Percentiles rank a stretch among this genome's conserved stretches.
phyloP scores from a whole-genome alignment of 2,888 invertebrate genomes.

The Andricus quercusramuli region DNA sequence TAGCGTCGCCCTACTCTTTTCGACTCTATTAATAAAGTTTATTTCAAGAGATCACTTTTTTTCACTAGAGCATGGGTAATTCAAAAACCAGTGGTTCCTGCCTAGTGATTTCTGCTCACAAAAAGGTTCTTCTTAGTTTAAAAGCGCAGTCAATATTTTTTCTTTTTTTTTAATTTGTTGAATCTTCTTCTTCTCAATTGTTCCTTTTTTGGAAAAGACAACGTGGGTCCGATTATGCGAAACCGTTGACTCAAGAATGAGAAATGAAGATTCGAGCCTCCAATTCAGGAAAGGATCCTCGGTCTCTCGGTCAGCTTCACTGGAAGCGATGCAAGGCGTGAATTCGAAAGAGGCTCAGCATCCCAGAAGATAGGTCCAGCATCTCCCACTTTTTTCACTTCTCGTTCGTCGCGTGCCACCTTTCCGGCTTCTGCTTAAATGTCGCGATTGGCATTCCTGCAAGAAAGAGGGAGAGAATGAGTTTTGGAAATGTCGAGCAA shows the following conservation, averaged over 20 bases:
- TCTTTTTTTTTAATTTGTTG: background rate
- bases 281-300: background rate
- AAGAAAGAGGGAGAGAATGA: conserved; percentile 20
- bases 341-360: conserved; percentile 30
- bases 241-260: background rate
- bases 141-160: background rate
- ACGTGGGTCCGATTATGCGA: background rate
- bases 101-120: no score
- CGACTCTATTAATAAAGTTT: background rate
- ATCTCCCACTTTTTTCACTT: conserved; percentile 35
- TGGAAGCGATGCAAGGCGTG: conserved; percentile 21
- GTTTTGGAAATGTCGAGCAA: conserved; percentile 1
- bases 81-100: background rate
- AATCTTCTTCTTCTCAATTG: background rate
- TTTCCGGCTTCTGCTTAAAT: conserved; percentile 5
- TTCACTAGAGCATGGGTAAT: background rate
- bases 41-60: background rate
- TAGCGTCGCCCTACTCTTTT: background rate
- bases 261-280: conserved; percentile 15
- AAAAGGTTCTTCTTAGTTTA: no score
- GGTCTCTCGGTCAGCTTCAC: conserved; percentile 7
- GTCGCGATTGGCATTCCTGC: conserved; percentile 2
- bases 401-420: conserved; percentile 31
- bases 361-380: conserved; percentile 7
- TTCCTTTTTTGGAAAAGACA: background rate